Conservation (phyloP, 2,797 vertebrate genomes). For the Pseudochirops cupreus region DNA sequence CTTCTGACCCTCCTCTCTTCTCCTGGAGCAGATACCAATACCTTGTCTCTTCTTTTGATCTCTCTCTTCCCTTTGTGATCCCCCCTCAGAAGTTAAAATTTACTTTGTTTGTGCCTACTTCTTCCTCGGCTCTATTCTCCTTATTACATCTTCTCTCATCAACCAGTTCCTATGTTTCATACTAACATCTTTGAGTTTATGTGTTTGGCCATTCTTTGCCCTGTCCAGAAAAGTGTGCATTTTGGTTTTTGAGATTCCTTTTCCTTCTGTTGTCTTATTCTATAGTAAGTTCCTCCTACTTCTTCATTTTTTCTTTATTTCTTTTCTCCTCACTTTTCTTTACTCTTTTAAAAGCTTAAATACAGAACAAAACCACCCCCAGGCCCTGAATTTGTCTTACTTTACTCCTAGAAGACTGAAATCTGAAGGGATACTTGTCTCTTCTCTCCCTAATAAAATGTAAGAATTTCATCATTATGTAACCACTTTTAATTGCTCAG, state of each 20-base stretch:
- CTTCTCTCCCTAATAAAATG: background rate
- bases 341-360: background rate
- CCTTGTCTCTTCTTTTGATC: background rate
- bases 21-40: background rate
- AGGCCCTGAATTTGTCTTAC: background rate
- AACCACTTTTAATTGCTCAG: background rate
- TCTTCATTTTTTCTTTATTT: background rate
- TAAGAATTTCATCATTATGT: background rate
- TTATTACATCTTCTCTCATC: background rate
- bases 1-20: background rate
- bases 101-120: background rate
- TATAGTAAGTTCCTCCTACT: background rate
- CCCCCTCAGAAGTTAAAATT: background rate
- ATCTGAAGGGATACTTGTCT: background rate
- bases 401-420: background rate
- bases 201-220: background rate
- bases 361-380: background rate
- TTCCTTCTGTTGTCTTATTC: background rate
- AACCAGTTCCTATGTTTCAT: background rate
- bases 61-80: background rate
- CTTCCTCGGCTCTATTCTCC: background rate
- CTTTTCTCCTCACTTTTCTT: background rate
- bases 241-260: background rate
- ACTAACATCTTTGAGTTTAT: background rate
- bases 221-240: background rate